Conservation (phyloP, 2,888 invertebrate genomes). For the Amiota minor region DNA sequence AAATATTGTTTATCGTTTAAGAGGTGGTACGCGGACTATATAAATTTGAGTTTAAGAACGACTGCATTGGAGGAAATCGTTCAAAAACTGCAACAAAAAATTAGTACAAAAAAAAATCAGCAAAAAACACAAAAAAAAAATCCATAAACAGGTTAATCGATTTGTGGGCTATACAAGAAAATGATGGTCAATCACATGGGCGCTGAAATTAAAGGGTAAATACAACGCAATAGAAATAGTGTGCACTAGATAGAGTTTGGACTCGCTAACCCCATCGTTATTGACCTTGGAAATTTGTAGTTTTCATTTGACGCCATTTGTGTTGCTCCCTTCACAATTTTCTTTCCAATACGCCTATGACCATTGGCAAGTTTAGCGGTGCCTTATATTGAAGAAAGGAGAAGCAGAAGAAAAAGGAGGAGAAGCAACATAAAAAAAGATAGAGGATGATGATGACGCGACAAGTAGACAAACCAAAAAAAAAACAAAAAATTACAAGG, state of each 20-base stretch:
- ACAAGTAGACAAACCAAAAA: not conserved
- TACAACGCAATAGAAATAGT: not conserved
- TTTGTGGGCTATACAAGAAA: constrained; percentile 13
- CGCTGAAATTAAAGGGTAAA: not conserved
- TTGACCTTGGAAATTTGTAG: not conserved
- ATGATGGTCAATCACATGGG: not conserved
- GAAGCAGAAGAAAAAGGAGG: not conserved
- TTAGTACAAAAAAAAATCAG: not conserved
- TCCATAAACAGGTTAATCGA: constrained; percentile 17
- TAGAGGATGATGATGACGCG: not conserved
- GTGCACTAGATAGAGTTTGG: not conserved
- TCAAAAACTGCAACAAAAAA: not conserved
- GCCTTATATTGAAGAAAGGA: not conserved
- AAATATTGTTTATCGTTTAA: not conserved
- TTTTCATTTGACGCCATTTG: not conserved
- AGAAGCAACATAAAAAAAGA: not conserved
- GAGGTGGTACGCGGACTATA: not conserved
- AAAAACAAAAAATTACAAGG: not conserved
- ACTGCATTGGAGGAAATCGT: not conserved
- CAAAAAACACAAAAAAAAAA: not conserved
- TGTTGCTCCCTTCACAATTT: not conserved
- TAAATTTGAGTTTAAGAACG: not conserved
- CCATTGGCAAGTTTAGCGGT: not conserved
- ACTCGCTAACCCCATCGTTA: not conserved
- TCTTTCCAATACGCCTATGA: not conserved